A percentile compares a stretch with the other conserved stretches of the same genome.
Conservation (phyloP, 2,888 invertebrate species). For the Trypoxylon attenuatum region DNA sequence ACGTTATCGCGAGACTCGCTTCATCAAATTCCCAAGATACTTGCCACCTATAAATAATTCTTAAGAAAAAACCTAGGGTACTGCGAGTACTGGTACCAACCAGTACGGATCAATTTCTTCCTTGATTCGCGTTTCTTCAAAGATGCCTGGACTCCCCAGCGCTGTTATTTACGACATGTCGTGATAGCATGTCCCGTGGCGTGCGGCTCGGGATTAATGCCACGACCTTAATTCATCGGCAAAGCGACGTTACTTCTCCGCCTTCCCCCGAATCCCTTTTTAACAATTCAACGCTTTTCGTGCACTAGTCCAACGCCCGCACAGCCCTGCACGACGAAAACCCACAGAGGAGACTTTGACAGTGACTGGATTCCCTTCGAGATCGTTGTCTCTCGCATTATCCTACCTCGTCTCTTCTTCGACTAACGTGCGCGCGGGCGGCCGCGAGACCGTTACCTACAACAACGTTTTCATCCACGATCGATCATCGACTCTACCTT, state of each 20-base stretch:
- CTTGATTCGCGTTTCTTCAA: constrained; percentile 46
- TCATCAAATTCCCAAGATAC: no score
- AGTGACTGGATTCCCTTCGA: no score
- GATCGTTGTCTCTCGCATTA: no score
- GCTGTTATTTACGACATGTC: constrained; percentile 58
- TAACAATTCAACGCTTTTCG: constrained; percentile 7
- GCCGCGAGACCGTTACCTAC: no score
- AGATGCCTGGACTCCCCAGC: constrained; percentile 15
- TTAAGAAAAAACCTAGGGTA: not conserved
- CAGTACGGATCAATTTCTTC: constrained; percentile 59
- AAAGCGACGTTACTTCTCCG: constrained; percentile 24
- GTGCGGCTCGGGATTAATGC: constrained; percentile 40
- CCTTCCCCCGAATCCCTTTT: constrained; percentile 9
- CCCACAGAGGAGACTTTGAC: no score
- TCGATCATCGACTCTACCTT: no score
- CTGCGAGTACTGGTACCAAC: constrained; percentile 43
- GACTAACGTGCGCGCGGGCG: no score
- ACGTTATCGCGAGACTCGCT: no score
- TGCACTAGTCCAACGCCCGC: not conserved
- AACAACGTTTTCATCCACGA: no score
- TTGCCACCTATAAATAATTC: no score
- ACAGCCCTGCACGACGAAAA: no score
- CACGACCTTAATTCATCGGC: constrained; percentile 42
- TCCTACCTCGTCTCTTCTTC: no score
- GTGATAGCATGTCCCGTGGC: constrained; percentile 50